These are phyloP conservation scores for Homarus americanus DNA, from an alignment of 1,140 invertebrate genomes.

Conservation along the genomic window DNA sequence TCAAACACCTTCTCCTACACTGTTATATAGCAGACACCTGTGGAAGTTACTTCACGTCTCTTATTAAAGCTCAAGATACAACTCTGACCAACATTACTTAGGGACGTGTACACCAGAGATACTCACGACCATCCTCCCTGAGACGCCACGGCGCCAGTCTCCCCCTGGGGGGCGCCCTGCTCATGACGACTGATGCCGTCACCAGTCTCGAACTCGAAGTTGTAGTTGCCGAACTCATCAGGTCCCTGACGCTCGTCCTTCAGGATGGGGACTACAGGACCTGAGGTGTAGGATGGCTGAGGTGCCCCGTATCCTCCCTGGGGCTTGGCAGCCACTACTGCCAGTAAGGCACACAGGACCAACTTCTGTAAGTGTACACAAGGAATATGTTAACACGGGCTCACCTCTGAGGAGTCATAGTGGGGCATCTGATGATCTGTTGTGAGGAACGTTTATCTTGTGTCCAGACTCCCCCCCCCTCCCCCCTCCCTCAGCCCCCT, in stretches of 20 bases:
- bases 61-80: background rate
- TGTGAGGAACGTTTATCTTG: too few species aligned
- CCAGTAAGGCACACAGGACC: background rate
- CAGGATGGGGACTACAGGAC: background rate
- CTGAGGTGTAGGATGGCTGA: background rate
- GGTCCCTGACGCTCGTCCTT: slow-evolving; percentile 1
- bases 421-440: too few species aligned
- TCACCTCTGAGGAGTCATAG: too few species aligned
- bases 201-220: slow-evolving; percentile 3
- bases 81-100: background rate
- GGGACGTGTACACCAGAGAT: too few species aligned
- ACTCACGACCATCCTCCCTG: slow-evolving; percentile 15
- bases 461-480: too few species aligned
- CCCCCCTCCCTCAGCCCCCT: too few species aligned
- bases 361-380: background rate
- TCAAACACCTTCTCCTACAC: too few species aligned
- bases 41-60: background rate
- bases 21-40: background rate
- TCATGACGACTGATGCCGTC: slow-evolving; percentile 2
- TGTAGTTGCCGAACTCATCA: slow-evolving; percentile 3
- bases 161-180: background rate
- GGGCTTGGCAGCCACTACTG: background rate
- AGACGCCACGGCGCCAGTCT: background rate
- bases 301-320: background rate
- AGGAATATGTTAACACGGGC: too few species aligned